Percentiles rank a stretch among this genome's conserved stretches.
Conservation (phyloP, 2,888 invertebrate species). For the Xestia c-nigrum region DNA sequence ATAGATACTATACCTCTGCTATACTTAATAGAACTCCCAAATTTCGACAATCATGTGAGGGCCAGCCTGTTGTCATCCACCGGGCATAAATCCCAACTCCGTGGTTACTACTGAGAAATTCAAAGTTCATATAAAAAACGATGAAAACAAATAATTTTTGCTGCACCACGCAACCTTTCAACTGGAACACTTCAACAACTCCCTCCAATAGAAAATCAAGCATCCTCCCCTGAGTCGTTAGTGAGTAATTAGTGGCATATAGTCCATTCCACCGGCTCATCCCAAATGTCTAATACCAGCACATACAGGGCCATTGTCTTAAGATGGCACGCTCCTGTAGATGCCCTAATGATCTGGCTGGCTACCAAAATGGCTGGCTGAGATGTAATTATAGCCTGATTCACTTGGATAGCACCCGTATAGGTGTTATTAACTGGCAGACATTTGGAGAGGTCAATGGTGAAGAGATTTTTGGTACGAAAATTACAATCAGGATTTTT, state of each 20-base stretch:
- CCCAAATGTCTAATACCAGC: constrained; percentile 26
- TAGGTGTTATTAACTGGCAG: constrained; percentile 9
- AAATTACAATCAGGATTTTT: neutral
- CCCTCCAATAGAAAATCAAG: neutral
- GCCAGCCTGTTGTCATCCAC: neutral
- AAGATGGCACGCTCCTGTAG: constrained; percentile 40
- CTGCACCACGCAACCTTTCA: neutral
- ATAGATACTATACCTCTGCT: too few relatives aligned
- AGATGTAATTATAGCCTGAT: constrained; percentile 34
- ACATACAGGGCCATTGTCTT: constrained; percentile 43
- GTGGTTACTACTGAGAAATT: neutral
- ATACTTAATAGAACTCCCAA: neutral
- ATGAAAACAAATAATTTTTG: neutral
- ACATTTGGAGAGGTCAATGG: neutral
- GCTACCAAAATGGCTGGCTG: constrained; percentile 41
- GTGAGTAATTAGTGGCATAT: constrained; percentile 32
- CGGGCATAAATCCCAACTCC: neutral
- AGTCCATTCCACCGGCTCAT: constrained; percentile 14
- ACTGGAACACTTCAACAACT: neutral
- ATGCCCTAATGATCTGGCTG: constrained; percentile 47
- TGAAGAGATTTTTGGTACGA: neutral
- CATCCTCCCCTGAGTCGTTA: neutral
- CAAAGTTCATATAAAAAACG: neutral
- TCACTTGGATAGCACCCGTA: constrained; percentile 8
- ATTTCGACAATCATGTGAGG: neutral